Base-by-base conservation (phyloP, 2,888 invertebrate genomes). In the Leucoma salicis region DNA sequence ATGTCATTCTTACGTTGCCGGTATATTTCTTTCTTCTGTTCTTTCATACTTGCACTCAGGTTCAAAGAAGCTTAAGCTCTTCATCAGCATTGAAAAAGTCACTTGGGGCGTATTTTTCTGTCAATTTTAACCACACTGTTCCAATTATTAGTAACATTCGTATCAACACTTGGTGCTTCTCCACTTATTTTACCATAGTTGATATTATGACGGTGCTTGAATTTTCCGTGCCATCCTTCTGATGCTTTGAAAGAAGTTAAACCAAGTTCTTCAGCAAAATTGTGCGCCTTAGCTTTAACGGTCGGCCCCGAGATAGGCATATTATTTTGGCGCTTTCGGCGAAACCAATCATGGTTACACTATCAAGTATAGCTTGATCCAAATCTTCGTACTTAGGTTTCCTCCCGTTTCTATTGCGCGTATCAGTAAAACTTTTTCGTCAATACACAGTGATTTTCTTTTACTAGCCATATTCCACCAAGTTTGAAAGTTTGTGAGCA, bases 271-370 rank as follows among this genome's bases (percentile, higher is more conserved):
- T 11, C 28, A 28, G 28, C 28, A 12, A 62, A 15, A 66, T 16
- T 55, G 37, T 2, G 58, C 36, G 60, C 28, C 28, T 38, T 43
- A 18, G 35, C 35, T 43, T 43, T 38, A 11, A 43, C 16, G 27
- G 39, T 27, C 13, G 43, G 43, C 35, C 43, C 67, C 40, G 64
- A 56, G 29, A 43, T 31, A 21, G 62, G 55, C 6, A 58, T 12
- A 53, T 65, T 66, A 57, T 63, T 57, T 49, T 60, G 54, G 47
- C 63, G 59, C 47, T 65, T 65, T 5, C 29, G 15, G 49, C 57
- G 8, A 46, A 58, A 58, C 63, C 62, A 64, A 58, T 62, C 62
- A 64, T 14, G 49, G 47, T 15, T n/a, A n/a, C n/a, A n/a, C n/a
- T n/a, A n/a, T n/a, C n/a, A n/a, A 63, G 28, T 28, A 28, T n/a